Percentiles rank a stretch among this genome's conserved stretches.
phyloP scores from a whole-genome alignment of 2,113 vertebrate species.

The Mugil cephalus region DNA sequence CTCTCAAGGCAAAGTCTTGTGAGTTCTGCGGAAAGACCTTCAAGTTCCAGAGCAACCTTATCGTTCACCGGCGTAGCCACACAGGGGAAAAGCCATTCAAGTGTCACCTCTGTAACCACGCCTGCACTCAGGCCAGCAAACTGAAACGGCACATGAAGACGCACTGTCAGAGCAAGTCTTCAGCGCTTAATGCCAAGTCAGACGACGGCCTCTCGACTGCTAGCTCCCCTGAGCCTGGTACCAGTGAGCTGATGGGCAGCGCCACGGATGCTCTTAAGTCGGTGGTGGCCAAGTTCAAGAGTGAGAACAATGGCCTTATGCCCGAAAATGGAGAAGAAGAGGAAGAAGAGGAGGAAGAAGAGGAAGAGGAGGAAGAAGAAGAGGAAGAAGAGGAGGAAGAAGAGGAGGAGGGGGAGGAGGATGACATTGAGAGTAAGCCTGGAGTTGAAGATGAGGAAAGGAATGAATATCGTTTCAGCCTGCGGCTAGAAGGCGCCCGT shows the following conservation, averaged over 20 bases:
- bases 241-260: conserved; percentile 93
- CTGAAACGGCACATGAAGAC: conserved; percentile 99
- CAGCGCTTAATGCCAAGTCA: conserved; percentile 92
- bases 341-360: conserved; percentile 86
- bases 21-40: conserved; percentile 99
- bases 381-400: conserved; percentile 92
- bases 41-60: conserved; percentile 99
- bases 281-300: conserved; percentile 97
- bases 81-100: conserved; percentile 99
- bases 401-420: conserved; percentile 91
- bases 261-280: conserved; percentile 96
- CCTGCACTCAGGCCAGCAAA: conserved; percentile 98
- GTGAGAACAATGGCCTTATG: conserved; percentile 92
- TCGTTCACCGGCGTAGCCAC: conserved; percentile 97
- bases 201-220: conserved; percentile 94
- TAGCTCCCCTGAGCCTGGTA: conserved; percentile 96
- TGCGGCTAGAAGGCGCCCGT: conserved; percentile 93
- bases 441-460: conserved; percentile 85
- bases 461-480: conserved; percentile 92
- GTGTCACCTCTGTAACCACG: conserved; percentile 97
- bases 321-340: conserved; percentile 92
- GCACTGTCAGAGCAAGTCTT: conserved; percentile 94
- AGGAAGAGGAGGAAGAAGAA: conserved; percentile 92
- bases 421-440: conserved; percentile 90
- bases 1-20: conserved; percentile 95